Percentiles rank a stretch among this genome's conserved stretches.
Conservation (phyloP, 1,140 invertebrate species). For the Meloidogyne exigua region DNA sequence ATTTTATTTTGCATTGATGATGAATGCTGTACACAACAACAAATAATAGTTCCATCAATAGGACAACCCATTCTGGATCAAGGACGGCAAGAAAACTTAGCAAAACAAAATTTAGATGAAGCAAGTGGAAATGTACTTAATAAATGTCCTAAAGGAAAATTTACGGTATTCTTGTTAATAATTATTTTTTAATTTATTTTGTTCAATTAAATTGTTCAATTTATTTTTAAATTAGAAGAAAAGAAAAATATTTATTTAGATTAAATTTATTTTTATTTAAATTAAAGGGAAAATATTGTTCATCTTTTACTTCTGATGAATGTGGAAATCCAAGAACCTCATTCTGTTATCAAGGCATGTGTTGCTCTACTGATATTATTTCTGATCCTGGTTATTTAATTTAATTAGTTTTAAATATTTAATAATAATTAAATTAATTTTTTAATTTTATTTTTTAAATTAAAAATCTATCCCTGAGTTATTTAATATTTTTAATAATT, state of each 20-base stretch:
- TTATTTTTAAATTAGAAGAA: no score
- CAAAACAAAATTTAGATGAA: not conserved
- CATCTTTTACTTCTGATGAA: not conserved
- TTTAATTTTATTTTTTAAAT: no score
- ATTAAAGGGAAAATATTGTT: slow-evolving; percentile 5
- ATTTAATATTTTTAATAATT: not conserved
- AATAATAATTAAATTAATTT: no score
- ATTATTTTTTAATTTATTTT: not conserved
- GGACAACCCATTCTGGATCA: not conserved
- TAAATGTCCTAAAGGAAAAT: not conserved
- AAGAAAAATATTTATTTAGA: no score
- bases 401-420: no score
- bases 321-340: not conserved
- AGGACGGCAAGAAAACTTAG: not conserved
- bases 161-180: not conserved
- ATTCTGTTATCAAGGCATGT: not conserved
- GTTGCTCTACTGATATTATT: not conserved
- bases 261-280: not conserved
- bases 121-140: not conserved
- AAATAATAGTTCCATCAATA: not conserved
- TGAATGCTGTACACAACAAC: slow-evolving; percentile 8
- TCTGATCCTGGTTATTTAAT: not conserved
- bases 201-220: no score
- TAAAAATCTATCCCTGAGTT: no score
- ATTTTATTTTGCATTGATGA: slow-evolving; percentile 8